A percentile compares a stretch with the other conserved stretches of the same genome.
Evolutionary conservation across 1,140 invertebrate species (phyloP).

Genomic region (Drosophila setifemur): DNA sequence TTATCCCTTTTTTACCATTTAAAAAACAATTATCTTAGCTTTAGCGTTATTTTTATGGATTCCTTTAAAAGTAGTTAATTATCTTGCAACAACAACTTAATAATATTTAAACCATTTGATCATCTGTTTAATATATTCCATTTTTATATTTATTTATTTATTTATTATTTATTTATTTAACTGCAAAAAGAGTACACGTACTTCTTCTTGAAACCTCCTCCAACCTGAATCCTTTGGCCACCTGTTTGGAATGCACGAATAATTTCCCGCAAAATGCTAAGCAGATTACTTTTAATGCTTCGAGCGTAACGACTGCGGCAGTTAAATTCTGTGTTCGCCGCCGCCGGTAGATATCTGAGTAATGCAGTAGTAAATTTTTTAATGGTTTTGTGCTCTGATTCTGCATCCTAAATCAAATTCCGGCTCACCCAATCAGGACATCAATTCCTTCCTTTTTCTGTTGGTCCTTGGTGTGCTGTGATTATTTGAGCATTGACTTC

Average conservation of each 20-base stretch:
- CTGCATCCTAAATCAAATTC: conserved; percentile 61
- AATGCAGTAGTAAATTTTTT: conserved; percentile 46
- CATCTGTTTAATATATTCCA: no score
- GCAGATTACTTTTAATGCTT: conserved; percentile 64
- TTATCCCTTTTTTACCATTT: no score
- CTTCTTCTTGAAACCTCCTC: neutral
- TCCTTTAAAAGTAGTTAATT: no score
- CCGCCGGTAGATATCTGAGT: conserved; percentile 31
- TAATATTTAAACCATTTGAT: no score
- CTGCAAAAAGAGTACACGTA: neutral
- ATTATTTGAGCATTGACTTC: conserved; percentile 61
- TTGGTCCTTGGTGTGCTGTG: conserved; percentile 8
- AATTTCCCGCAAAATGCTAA: conserved; percentile 62
- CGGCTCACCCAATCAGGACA: conserved; percentile 54
- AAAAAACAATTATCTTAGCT: no score
- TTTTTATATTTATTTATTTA: no score
- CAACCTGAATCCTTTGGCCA: conserved; percentile 16
- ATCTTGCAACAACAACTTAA: no score
- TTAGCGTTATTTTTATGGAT: no score
- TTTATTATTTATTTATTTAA: no score
- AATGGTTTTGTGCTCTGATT: conserved; percentile 39
- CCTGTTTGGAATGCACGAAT: conserved; percentile 60
- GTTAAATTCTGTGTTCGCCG: conserved; percentile 57
- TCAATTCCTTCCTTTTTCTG: conserved; percentile 13
- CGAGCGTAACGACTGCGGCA: conserved; percentile 70